Base-by-base conservation (phyloP, 2,888 invertebrate species). In the Drosophila sordidula region DNA sequence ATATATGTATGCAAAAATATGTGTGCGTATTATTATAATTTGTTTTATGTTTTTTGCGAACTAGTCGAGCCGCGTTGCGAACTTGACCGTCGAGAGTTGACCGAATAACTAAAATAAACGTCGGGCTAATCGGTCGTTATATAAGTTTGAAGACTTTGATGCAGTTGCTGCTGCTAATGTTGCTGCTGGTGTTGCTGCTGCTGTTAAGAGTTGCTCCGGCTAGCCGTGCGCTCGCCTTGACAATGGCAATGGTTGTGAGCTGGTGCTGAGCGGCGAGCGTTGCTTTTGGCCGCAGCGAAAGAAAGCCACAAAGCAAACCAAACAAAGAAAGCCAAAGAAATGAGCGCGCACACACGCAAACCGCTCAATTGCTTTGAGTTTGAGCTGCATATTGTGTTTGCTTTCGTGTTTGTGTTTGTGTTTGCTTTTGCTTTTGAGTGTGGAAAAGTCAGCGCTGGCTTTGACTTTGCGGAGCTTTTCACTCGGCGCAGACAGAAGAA, bases 31-130 rank as follows among this genome's bases (percentile, higher is more conserved):
- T 34, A 16, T 36, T 16, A 36, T n/a, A 12, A 47, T 36, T 47
- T 22, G 2, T 45, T 29, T 50, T 38, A 26, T 46, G 9, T 39
- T 41, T 25, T 50, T 61, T 49, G 51, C 63, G 62, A 49, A 32
- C 47, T 46, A 73, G 80, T 75, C 70, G 75, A 84, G 84, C 76
- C 69, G 74, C 76, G 76, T 72, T 81, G 89, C 91, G 91, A 90
- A 91, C 91, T 91, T 91, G 91, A 91, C 91, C 91, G 91, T 91
- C 89, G 91, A 89, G 91, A 90, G 91, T 90, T 91, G 91, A 91
- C 91, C 91, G 91, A 90, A 88, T 91, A 91, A 91, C 91, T 91
- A 91, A 91, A 90, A 88, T 83, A 90, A 90, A 87, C 89, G 89
- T 87, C 86, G 80, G 82, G 84, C 87, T 90, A 90, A 90, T 90